A percentile compares a stretch with the other conserved stretches of the same genome.
phyloP scores from a whole-genome alignment of 1,140 invertebrate species.

The Mya arenaria region DNA sequence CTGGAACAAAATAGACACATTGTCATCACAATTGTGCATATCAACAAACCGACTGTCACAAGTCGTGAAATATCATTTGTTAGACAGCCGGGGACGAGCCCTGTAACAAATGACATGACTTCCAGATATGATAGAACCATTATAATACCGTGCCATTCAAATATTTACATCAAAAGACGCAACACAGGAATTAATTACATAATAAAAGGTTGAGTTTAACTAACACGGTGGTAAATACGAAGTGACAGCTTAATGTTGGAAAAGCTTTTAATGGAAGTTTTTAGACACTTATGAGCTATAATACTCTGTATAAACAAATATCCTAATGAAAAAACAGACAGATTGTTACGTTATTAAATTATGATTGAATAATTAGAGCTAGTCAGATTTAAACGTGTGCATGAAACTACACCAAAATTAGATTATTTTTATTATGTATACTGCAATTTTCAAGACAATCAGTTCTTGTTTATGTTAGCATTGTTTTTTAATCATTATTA shows the following conservation, averaged over 20 bases:
- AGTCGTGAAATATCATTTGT: background rate
- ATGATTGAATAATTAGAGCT: too few relatives aligned
- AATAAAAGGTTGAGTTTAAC: background rate
- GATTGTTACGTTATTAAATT: too few relatives aligned
- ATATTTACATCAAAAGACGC: slow-evolving; percentile 4
- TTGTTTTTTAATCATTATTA: too few relatives aligned
- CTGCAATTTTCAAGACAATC: too few relatives aligned
- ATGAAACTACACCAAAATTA: too few relatives aligned
- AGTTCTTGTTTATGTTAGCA: too few relatives aligned
- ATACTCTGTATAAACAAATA: too few relatives aligned
- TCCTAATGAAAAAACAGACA: too few relatives aligned
- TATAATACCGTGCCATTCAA: background rate
- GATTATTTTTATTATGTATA: too few relatives aligned
- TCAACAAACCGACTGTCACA: background rate
- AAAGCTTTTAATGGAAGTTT: too few relatives aligned
- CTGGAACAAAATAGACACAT: background rate
- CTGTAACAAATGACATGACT: background rate
- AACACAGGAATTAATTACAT: slow-evolving; percentile 2
- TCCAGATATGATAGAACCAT: background rate
- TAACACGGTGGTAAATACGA: background rate
- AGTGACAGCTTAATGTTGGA: background rate
- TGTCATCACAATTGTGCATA: background rate
- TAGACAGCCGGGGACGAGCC: background rate
- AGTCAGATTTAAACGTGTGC: too few relatives aligned
- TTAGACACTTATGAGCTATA: too few relatives aligned